Evolutionary conservation across 2,888 invertebrate species (phyloP).

Genomic region (Icerya purchasi): DNA sequence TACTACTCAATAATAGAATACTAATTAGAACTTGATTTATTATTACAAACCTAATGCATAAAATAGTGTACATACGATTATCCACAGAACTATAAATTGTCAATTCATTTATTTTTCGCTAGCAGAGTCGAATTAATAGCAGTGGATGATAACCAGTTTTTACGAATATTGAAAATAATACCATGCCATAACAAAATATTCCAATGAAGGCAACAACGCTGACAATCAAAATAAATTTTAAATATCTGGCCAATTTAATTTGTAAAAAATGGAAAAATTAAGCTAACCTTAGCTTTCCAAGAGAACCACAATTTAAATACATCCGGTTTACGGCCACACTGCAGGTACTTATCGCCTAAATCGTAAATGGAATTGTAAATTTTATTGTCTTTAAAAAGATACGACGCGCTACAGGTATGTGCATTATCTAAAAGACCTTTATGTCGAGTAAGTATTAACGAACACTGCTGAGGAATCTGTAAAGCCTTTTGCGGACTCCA

Average conservation of each 20-base stretch:
- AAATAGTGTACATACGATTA: too few species aligned
- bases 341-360: slow-evolving; percentile 79
- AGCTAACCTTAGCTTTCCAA: slow-evolving; percentile 78
- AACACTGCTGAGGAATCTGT: slow-evolving; percentile 75
- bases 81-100: too few species aligned
- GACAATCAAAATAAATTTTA: background rate
- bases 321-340: slow-evolving; percentile 87
- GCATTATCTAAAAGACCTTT: slow-evolving; percentile 45
- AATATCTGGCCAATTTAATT: background rate
- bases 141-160: too few species aligned
- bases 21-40: too few species aligned
- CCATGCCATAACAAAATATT: background rate
- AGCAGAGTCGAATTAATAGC: too few species aligned
- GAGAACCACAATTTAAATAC: slow-evolving; percentile 94
- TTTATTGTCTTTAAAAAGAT: slow-evolving; percentile 76
- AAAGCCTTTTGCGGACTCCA: slow-evolving; percentile 90
- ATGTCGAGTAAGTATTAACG: slow-evolving; percentile 54
- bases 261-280: slow-evolving; percentile 18
- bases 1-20: too few species aligned
- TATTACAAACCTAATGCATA: too few species aligned
- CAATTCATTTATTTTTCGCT: too few species aligned
- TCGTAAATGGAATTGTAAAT: slow-evolving; percentile 68
- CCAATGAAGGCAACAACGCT: background rate
- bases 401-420: slow-evolving; percentile 58
- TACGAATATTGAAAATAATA: too few species aligned